Base-by-base conservation (phyloP, 2,113 vertebrate genomes). In the Uria aalge region DNA sequence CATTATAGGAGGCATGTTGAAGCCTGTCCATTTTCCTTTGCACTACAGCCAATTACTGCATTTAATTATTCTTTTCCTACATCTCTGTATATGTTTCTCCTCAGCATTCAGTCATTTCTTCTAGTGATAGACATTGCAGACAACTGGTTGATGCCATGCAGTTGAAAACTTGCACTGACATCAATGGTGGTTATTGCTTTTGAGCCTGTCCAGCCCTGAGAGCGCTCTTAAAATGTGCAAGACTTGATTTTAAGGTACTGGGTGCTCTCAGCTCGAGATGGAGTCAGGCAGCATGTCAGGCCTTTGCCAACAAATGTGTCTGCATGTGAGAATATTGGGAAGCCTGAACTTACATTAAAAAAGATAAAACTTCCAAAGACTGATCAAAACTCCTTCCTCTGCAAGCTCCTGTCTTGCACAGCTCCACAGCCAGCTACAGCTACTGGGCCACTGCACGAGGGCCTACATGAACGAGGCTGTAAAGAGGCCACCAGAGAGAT, bases 51-150 rank as follows among this genome's bases (percentile, higher is more conserved):
- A 95, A 78, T 92, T 95, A 48, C 67, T 91, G 74, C 48, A 45
- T 94, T 77, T 91, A 87, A 91, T 97, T 78, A 75, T 73, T 91
- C 52, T 85, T 84, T 91, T 94, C 83, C 64, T 87, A 43, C 56
- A 69, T 88, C n/a, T 88, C 78, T 90, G 23, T 90, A 34, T 68
- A 22, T 59, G 68, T 75, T 79, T 94, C 32, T 71, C 15, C 71
- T 89, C 55, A 83, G 45, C 26, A 43, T 78, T 88, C 75, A 88
- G 73, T 73, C 0, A 36, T 92, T 88, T 83, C 50, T 74, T 72
- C 53, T 77, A 83, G 36, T 2, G 11, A 67, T 12, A 76, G 14
- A 27, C 43, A 66, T 83, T 69, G 32, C 53, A 83, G 90, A 88
- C 15, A 73, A 3, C 11, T 53, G 7, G 22, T 43, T 62, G 50